Percentiles rank a stretch among this genome's conserved stretches.
These are phyloP conservation scores for Rhinogobio ventralis DNA, from an alignment of 2,797 vertebrate genomes.

Conservation along the genomic window DNA sequence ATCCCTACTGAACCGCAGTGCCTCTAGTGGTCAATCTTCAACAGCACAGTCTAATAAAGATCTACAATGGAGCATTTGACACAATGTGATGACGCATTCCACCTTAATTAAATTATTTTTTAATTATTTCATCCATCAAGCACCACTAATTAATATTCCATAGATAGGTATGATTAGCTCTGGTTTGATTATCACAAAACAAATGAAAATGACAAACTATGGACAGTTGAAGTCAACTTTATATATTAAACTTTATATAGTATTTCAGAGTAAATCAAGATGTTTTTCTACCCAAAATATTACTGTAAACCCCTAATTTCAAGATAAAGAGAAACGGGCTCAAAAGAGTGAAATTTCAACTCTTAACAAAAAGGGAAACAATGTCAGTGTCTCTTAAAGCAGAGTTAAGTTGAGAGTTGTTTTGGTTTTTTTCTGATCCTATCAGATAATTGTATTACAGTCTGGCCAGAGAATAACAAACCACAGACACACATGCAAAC, in stretches of 20 bases:
- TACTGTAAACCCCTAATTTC: background rate
- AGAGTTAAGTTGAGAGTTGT: background rate
- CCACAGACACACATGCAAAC: conserved; percentile 37
- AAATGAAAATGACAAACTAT: background rate
- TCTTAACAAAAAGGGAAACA: background rate
- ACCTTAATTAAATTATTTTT: background rate
- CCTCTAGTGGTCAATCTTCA: conserved; percentile 17
- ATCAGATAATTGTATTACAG: conserved; percentile 61
- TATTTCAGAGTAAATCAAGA: background rate
- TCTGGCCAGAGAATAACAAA: conserved; percentile 53
- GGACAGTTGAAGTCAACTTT: background rate
- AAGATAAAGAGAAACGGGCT: background rate
- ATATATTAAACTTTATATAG: too few relatives aligned
- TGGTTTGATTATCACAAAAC: background rate
- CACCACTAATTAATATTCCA: background rate
- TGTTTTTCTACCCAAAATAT: background rate
- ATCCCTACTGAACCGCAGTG: conserved; percentile 23
- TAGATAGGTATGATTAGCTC: too few relatives aligned
- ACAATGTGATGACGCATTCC: background rate
- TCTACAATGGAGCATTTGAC: background rate
- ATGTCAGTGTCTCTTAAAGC: background rate
- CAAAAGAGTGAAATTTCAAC: background rate
- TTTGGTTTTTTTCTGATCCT: conserved; percentile 62
- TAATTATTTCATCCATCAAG: background rate
- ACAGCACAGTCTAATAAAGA: background rate